Base-by-base conservation (phyloP, 2,113 vertebrate genomes). In the Callionymus lyra region DNA sequence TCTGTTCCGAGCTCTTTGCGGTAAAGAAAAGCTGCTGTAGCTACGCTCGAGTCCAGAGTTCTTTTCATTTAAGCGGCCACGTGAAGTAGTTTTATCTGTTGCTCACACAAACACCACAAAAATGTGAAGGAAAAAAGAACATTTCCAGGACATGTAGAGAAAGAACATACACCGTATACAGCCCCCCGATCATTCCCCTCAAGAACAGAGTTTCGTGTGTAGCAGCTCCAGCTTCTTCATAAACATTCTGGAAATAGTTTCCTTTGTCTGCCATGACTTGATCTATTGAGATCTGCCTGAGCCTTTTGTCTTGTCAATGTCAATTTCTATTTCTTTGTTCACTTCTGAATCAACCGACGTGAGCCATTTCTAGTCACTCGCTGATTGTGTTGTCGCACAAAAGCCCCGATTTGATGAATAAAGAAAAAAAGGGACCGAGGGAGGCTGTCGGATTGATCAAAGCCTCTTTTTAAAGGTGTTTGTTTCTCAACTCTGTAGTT, bases 281-380 rank as follows among this genome's bases (percentile, higher is more conserved):
- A 54, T 68, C 44, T 42, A 15, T 31, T 51, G 43, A 50, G 50
- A 62, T 63, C 49, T 52, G 31, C 60, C 49, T 54, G 31, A 68
- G 68, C 45, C 38, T 68, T 71, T 56, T 39, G 51, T 66, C 41
- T 53, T 41, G 41, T 70, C 56, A 56, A 34, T 57, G 52, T 58
- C 63, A 63, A 63, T 68, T 42, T 46, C 53, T 70, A 70, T 77
- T 70, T 70, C 69, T 44, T 45, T 45, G 44, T 45, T 45, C 44
- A 34, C 10, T 34, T 37, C 49, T 44, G 43, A 47, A 74, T 57
- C 41, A n/a, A 70, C 52, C 37, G 42, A 14, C 16, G 21, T 79
- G 77, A 79, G 54, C 80, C 77, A 80, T 61, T 64, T 38, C 38
- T 31, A 43, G 41, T 54, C 43, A 50, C 72, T 71, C 76, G 74